Conservation (phyloP, 2,113 vertebrate species). For the Noturus placidus region DNA sequence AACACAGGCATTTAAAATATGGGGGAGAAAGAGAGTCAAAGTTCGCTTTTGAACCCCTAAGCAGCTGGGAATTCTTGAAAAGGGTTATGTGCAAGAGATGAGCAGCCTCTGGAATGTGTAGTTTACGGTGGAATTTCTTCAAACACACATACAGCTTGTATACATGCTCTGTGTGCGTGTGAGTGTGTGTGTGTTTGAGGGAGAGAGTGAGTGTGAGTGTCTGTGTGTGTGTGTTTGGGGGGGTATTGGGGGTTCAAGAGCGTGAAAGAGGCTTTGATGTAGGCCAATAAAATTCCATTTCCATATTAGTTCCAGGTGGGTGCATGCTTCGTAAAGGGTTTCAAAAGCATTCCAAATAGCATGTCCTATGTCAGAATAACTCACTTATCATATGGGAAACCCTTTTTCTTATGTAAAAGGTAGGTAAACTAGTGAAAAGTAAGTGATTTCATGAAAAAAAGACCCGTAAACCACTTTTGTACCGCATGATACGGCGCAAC, state of each 20-base stretch:
- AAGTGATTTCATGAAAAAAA: neutral
- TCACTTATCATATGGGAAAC: neutral
- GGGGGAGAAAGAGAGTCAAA: constrained; percentile 35
- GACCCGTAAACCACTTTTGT: too few relatives aligned
- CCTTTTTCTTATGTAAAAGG: neutral
- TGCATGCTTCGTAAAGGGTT: constrained; percentile 23
- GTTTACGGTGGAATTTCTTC: constrained; percentile 40
- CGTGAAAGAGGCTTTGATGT: constrained; percentile 41
- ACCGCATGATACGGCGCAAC: too few relatives aligned
- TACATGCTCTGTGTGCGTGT: constrained; percentile 1
- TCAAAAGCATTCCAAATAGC: constrained; percentile 33
- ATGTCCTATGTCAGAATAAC: constrained; percentile 43
- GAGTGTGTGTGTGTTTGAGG: neutral
- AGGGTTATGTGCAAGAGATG: constrained; percentile 5
- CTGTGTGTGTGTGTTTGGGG: neutral
- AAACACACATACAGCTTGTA: constrained; percentile 27
- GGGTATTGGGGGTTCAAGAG: neutral
- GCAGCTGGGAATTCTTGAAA: constrained; percentile 50
- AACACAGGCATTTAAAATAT: constrained; percentile 43
- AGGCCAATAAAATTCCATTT: constrained; percentile 41
- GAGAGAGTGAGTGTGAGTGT: neutral
- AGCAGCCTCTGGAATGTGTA: constrained; percentile 41
- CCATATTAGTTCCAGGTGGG: constrained; percentile 46
- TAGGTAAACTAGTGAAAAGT: neutral
- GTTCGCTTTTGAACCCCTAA: constrained; percentile 44